Evolutionary conservation across 2,113 vertebrate species (phyloP), one percentile per base, ranked within the genome.

Genomic region (Glareola pratincola): DNA sequence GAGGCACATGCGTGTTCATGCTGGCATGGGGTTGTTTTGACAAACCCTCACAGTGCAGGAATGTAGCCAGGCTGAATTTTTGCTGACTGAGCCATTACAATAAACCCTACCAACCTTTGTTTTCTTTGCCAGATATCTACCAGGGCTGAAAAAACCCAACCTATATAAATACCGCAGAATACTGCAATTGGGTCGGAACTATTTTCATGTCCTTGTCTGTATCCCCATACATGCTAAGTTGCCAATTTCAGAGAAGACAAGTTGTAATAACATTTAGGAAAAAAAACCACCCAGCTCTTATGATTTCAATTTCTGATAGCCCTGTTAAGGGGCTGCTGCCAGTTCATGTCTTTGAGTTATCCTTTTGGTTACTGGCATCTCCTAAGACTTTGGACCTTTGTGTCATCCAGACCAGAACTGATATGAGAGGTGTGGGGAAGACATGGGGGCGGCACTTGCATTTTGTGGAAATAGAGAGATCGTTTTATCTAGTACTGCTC

Each of bases 81-180:
- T 93, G 85, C 87, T 94, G 85, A 90, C 73, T 84, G 91, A 96
- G 63, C 48, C 48, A 41, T 85, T 93, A 63, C 48, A 96, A 78
- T 90, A 93, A 90, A 84, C 64, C 68, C 83, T 80, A 81, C 79
- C 83, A 89, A 91, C 60, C 56, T 88, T 90, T 92, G 39, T 89
- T 93, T 47, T 91, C 60, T 39, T 95, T 92, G 69, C 68, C 78
- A 93, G 73, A 32, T 89, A 91, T 37, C 82, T 79, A 85, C 74
- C 53, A 90, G 29, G 29, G 41, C 7, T 75, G 48, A 76, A 94
- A 96, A 92, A 76, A 0, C 6, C 29, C 69, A 75, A 60, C 36
- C 30, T 78, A 14, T 87, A 78, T 51, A 87, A 93, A 95, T 85
- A 72, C 39, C 23, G 53, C n/a, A 81, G 66, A 75, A 84, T 68